Evolutionary conservation across 1,140 invertebrate genomes (phyloP), one percentile per base, ranked within the genome.

Genomic region (Euwallacea fornicatus): DNA sequence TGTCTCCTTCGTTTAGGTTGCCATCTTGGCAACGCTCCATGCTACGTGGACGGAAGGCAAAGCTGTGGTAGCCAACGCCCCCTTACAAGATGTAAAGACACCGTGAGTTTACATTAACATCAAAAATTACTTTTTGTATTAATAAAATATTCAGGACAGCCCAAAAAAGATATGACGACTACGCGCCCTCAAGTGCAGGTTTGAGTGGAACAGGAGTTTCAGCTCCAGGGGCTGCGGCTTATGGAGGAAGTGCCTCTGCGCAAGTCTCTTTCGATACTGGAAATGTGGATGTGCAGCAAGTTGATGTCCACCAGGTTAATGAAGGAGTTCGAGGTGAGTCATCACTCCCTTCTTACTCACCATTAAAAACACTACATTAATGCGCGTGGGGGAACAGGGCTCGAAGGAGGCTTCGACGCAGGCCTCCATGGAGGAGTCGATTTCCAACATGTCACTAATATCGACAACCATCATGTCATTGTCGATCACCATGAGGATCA

Each of bases 381-480:
- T 33, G 1, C 21, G 1, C 21, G 42, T 46, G 61, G 61, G 50
- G 61, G 41, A 7, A 56, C 2, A 9, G 50, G 50, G 6, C 21
- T 47, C 9, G 50, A 58, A n/a, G 53, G 69, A 10, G 62, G 53
- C 41, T 64, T 65, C 42, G 61, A n/a, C 11, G 66, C 44, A 50
- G 65, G 65, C 53, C 43, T 50, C 13, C n/a, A 61, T 15, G 70
- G 64, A 46, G 54, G 53, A 43, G 63, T 71, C 8, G 71, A 73
- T 3, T 56, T 62, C 9, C 65, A 73, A 42, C 72, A 76, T 41
- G 72, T 73, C 9, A 66, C 69, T 15, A 69, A 72, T 10, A 10
- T 72, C 4, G 72, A 74, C 10, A 70, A 76, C 42, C 71, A 64
- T 58, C 73, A 71, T 13, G 50, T 50, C 13, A 84, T 83, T 75